Evolutionary conservation across 2,797 vertebrate species (phyloP).

Genomic region (Xiphorhynchus erythropygius): DNA sequence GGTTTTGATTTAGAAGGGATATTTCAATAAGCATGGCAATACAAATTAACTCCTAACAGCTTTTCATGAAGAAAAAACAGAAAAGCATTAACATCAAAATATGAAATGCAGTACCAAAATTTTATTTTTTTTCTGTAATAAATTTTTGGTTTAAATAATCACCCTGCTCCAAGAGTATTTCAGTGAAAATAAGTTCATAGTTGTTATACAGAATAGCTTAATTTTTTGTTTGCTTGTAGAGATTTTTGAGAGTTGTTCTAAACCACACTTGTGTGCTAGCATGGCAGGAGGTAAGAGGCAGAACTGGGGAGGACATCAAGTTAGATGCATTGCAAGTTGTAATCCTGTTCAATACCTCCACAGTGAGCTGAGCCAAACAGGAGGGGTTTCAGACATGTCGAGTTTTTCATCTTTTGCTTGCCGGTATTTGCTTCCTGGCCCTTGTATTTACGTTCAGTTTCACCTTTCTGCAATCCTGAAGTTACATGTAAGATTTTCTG

Average conservation of each 20-base stretch:
- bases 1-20: not conserved
- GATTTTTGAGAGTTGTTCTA: not conserved
- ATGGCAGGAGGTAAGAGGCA: not conserved
- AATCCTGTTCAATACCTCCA: not conserved
- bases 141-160: not conserved
- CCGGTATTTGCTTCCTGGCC: not conserved
- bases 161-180: not conserved
- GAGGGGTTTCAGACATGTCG: not conserved
- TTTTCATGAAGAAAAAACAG: not conserved
- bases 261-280: not conserved
- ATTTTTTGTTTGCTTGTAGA: not conserved
- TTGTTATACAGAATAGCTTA: not conserved
- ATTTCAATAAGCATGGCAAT: not conserved
- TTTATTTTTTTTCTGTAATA: not conserved
- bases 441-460: not conserved
- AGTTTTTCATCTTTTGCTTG: not conserved
- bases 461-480: not conserved
- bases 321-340: not conserved
- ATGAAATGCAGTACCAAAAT: not conserved
- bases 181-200: not conserved
- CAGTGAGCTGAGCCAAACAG: not conserved
- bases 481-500: not conserved
- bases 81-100: not conserved
- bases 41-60: not conserved
- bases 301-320: not conserved